phyloP scores from a whole-genome alignment of 2,113 vertebrate species.

The Herpailurus yagouaroundi region DNA sequence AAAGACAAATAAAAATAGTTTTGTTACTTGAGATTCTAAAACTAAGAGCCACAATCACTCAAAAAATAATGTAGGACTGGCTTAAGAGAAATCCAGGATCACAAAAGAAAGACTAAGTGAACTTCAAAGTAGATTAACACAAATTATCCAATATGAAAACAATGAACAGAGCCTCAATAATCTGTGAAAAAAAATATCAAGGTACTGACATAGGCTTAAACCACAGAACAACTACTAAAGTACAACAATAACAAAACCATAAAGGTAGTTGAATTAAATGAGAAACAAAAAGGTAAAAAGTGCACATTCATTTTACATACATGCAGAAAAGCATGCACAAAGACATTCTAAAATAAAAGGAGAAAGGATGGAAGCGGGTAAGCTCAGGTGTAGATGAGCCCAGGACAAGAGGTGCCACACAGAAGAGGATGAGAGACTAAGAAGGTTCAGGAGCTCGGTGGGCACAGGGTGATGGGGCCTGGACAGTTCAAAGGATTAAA shows the following conservation, averaged over 20 bases:
- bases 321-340: background rate
- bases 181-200: background rate
- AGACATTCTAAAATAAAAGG: background rate
- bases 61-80: background rate
- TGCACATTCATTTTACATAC: background rate
- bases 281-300: background rate
- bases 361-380: background rate
- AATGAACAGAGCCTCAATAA: background rate
- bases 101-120: background rate
- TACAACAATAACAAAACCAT: background rate
- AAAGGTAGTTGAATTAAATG: background rate
- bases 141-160: background rate
- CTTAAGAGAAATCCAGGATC: background rate
- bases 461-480: constrained; percentile 16
- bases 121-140: background rate
- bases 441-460: background rate
- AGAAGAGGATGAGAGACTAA: background rate
- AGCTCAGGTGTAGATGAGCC: background rate
- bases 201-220: background rate
- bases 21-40: background rate
- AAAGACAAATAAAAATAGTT: background rate
- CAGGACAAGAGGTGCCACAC: background rate
- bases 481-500: constrained; percentile 57
- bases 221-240: background rate
- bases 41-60: background rate